Evolutionary conservation across 2,797 vertebrate species (phyloP).

Genomic region (Pseudotriccus pelzelni): DNA sequence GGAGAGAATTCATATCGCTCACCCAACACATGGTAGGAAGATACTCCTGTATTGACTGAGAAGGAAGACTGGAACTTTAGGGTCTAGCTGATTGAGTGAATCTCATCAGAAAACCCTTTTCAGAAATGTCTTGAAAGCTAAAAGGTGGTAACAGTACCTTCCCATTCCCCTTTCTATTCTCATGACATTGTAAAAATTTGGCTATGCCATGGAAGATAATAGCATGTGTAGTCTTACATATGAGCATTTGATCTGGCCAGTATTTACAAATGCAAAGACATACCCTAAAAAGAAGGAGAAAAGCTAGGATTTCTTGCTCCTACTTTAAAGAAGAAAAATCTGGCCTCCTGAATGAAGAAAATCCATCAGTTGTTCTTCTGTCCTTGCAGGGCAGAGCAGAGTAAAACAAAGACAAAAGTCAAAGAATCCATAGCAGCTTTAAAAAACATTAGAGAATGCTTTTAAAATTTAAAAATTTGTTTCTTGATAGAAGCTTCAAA

Average conservation of each 20-base stretch:
- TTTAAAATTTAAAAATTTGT: not conserved
- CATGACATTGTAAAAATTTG: not conserved
- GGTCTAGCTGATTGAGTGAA: not conserved
- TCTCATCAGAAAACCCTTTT: not conserved
- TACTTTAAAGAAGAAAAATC: not conserved
- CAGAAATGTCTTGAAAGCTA: not conserved
- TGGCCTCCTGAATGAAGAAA: not conserved
- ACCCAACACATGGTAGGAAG: not conserved
- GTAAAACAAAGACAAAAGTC: not conserved
- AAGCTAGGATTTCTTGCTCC: not conserved
- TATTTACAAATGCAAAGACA: not conserved
- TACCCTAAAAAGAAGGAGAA: not conserved
- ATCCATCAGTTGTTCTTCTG: not conserved
- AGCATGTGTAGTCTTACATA: not conserved
- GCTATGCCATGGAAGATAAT: fast-evolving
- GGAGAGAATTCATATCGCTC: not conserved
- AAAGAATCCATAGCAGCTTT: not conserved
- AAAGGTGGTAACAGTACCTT: not conserved
- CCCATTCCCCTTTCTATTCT: not conserved
- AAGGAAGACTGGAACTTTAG: not conserved
- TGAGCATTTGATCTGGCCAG: not conserved
- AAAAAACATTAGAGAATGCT: not conserved
- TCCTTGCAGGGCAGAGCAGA: not conserved
- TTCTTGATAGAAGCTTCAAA: not conserved
- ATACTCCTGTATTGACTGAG: not conserved